Evolutionary conservation across 2,113 vertebrate genomes (phyloP).

Genomic region (Dipodomys stephensi): DNA sequence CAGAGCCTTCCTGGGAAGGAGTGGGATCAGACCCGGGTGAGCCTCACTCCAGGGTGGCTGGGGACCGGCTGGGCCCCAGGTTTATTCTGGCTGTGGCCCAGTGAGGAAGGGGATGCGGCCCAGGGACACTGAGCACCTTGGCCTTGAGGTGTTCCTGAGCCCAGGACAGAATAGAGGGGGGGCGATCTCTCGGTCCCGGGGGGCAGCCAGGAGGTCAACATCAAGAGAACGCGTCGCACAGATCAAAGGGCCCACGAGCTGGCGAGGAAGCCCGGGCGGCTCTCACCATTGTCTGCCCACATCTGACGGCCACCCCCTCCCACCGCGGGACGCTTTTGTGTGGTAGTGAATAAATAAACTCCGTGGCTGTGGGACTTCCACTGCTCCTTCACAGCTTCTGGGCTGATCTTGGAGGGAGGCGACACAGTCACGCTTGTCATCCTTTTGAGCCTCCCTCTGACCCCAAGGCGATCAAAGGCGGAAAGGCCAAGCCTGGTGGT

Average conservation of each 20-base stretch:
- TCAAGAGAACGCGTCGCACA: neutral
- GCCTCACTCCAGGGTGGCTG: neutral
- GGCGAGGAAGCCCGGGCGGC: conserved; percentile 33
- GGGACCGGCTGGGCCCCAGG: neutral
- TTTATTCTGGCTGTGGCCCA: neutral
- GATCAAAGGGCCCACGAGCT: neutral
- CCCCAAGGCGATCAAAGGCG: too few species aligned
- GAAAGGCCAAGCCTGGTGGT: too few species aligned
- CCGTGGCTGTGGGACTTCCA: conserved; percentile 54
- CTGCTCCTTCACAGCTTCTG: conserved; percentile 29
- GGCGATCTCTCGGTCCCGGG: neutral
- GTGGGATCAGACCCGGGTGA: neutral
- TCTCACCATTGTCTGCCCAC: conserved; percentile 55
- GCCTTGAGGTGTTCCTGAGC: conserved; percentile 39
- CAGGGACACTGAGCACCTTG: neutral
- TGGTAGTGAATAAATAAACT: conserved; percentile 71
- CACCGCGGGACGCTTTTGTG: conserved; percentile 48
- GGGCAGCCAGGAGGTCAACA: neutral
- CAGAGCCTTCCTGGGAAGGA: neutral
- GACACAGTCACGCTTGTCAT: neutral
- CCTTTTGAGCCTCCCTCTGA: rapidly evolving
- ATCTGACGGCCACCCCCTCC: neutral
- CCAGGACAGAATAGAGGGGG: neutral
- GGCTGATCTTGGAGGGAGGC: neutral
- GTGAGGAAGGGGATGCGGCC: neutral